Conservation (phyloP, 92 coral and sea anemone genomes). For the Porites rus region DNA sequence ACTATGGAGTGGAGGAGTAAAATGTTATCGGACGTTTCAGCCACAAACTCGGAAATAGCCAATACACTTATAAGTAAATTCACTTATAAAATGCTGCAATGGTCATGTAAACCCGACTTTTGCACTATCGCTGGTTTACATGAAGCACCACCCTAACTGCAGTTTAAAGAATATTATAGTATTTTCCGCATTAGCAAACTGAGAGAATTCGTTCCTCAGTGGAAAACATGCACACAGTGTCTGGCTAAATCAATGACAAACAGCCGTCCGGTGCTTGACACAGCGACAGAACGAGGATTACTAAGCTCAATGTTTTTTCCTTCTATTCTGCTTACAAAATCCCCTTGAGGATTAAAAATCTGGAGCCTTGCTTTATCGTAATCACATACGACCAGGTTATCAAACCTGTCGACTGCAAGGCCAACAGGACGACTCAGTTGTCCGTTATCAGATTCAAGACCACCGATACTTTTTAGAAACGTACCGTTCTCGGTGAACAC, state of each 20-base stretch:
- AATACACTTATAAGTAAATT: too few species aligned
- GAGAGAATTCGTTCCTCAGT: too few species aligned
- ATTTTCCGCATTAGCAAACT: too few species aligned
- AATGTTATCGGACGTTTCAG: too few species aligned
- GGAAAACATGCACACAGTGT: not conserved
- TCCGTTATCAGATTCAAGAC: slow-evolving; percentile 26
- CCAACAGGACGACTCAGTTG: slow-evolving; percentile 43
- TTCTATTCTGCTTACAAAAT: not conserved
- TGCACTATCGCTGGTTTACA: too few species aligned
- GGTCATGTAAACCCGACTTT: too few species aligned
- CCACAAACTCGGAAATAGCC: too few species aligned
- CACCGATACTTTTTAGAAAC: slow-evolving; percentile 41
- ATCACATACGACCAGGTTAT: slow-evolving; percentile 57
- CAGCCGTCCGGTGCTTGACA: too few species aligned
- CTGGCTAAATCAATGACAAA: not conserved
- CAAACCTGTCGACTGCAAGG: slow-evolving; percentile 45
- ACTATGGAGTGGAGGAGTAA: too few species aligned
- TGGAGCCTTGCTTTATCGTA: not conserved
- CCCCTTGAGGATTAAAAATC: not conserved
- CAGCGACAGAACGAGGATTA: not conserved
- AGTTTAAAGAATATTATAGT: too few species aligned
- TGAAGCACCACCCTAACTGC: too few species aligned
- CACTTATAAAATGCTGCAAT: too few species aligned
- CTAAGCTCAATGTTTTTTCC: not conserved
- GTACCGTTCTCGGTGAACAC: slow-evolving; percentile 55